Base-by-base conservation (phyloP, 2,113 vertebrate genomes). In the Phalacrocorax pelagicus region DNA sequence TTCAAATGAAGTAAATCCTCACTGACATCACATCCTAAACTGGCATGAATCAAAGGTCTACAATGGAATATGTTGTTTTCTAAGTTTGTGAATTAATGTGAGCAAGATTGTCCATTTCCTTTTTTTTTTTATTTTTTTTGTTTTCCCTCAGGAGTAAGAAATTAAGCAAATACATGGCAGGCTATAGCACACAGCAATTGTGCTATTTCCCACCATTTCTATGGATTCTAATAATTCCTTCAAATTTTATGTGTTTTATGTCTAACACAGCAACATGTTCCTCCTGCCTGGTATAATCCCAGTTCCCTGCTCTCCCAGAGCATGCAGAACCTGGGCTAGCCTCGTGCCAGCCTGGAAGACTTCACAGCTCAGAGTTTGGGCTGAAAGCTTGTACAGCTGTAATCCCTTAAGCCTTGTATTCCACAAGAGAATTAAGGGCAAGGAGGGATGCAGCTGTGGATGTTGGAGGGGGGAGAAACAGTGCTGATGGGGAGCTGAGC, bases 391-490 rank as follows among this genome's bases (percentile, higher is more conserved):
- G 4, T 15, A 12, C 52, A 91, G 89, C 38, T 2, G 0, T 92
- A 97, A 96, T 96, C 89, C 86, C 69, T 92, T 96, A 96, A 97
- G 40, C 87, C 62, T 77, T 0, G 2, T 58, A 93, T 96, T 87
- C 87, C 92, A 70, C 58, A 52, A 85, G 70, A 94, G 93, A 92
- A 96, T 92, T 95, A 93, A 82, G 81, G 78, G 86, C 15, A 11
- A 77, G 66, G 62, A 91, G 40, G 44, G 62, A 90, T 80, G 81
- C 62, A 90, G 80, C 74, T 77, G 49, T 44, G 78, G 62, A 38
- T 93, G 52, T 77, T 4, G 0, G 81, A 72, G 67, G 83, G 19
- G 20, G 23, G 30, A 92, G 70, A 85, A 81, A 65, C 11, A 11
- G 22, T 38, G 58, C 34, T 0, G 0, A 30, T 1, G 4, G 59